A percentile compares a stretch with the other conserved stretches of the same genome.
Evolutionary conservation across 2,888 invertebrate genomes (phyloP).

Genomic region (Synanthedon vespiformis): DNA sequence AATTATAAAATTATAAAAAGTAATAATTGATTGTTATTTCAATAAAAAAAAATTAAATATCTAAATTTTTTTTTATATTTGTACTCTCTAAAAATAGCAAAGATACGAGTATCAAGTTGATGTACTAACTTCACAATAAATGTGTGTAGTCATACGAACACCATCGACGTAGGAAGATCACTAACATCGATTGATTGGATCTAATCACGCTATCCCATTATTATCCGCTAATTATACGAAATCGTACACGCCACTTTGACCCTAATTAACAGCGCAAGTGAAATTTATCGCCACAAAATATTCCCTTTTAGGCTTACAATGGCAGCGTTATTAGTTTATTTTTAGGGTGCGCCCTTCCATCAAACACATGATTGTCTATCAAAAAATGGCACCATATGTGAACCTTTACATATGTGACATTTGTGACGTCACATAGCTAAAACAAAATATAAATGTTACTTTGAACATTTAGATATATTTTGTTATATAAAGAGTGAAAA

Average conservation of each 20-base stretch:
- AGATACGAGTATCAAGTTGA: background rate
- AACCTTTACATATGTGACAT: too few relatives aligned
- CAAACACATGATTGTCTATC: too few relatives aligned
- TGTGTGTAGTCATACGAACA: background rate
- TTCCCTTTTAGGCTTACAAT: background rate
- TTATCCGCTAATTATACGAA: conserved; percentile 3
- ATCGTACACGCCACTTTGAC: conserved; percentile 4
- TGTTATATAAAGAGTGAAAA: too few relatives aligned
- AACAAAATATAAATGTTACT: too few relatives aligned
- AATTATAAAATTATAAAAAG: too few relatives aligned
- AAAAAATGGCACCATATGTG: too few relatives aligned
- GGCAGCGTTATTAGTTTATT: too few relatives aligned
- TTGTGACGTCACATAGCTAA: too few relatives aligned
- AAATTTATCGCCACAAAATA: background rate
- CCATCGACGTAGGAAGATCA: conserved; percentile 7
- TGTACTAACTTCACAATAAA: background rate
- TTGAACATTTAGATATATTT: too few relatives aligned
- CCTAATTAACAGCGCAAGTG: conserved; percentile 1
- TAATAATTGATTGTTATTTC: too few relatives aligned
- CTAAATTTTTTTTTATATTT: background rate
- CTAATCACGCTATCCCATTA: conserved; percentile 10
- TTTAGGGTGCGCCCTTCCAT: too few relatives aligned
- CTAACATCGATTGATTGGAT: conserved; percentile 10
- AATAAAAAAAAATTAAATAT: too few relatives aligned
- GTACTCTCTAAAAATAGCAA: background rate